Percentiles rank a stretch among this genome's conserved stretches.
phyloP scores from a whole-genome alignment of 2,888 invertebrate species.

The Metellina segmentata region DNA sequence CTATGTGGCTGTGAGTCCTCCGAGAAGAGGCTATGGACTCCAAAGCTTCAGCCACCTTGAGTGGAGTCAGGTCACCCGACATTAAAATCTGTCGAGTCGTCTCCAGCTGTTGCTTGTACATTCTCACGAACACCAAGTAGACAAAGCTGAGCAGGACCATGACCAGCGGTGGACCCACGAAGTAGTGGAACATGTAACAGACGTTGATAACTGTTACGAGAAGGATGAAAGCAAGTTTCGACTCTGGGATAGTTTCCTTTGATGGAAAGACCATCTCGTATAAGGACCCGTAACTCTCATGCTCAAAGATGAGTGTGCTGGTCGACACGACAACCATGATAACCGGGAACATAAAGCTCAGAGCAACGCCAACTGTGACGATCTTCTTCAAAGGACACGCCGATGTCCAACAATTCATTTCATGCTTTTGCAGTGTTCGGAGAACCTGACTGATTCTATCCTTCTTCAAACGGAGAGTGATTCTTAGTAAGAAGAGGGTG shows the following conservation, averaged over 20 bases:
- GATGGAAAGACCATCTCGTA: not conserved
- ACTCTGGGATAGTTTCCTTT: not conserved
- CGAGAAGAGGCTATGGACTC: not conserved
- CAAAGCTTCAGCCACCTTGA: not conserved
- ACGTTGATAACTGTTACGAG: not conserved
- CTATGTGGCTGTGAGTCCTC: conserved; percentile 38
- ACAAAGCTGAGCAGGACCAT: conserved; percentile 28
- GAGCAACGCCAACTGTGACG: not conserved
- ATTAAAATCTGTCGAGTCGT: not conserved
- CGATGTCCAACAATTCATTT: too few species aligned
- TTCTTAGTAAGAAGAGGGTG: not conserved
- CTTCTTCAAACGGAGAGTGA: not conserved
- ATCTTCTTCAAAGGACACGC: not conserved
- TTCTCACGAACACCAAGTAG: not conserved
- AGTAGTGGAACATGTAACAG: not conserved
- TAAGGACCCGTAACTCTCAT: not conserved
- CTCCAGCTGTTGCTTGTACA: not conserved
- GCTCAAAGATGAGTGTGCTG: not conserved
- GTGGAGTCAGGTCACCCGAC: not conserved
- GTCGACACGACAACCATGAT: not conserved
- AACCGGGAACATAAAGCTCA: not conserved
- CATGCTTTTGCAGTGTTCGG: not conserved
- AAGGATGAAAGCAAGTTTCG: not conserved
- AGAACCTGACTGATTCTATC: not conserved
- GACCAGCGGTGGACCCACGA: conserved; percentile 19